phyloP scores from a whole-genome alignment of 2,113 vertebrate genomes.

The Solea senegalensis region DNA sequence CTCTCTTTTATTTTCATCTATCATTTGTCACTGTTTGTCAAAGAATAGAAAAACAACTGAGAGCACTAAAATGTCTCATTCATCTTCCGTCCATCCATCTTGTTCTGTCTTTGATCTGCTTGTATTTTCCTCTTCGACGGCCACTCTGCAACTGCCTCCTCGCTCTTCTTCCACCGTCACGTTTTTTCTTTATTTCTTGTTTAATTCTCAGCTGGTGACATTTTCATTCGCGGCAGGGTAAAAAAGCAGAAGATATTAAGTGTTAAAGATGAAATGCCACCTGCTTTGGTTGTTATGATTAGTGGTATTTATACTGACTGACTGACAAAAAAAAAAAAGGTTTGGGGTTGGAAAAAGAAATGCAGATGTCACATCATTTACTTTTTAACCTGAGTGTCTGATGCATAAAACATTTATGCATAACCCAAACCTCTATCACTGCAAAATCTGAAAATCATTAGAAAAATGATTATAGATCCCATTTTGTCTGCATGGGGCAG shows the following conservation, averaged over 20 bases:
- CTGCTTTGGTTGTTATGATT: background rate
- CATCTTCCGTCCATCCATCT: slow-evolving; percentile 39
- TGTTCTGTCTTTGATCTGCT: slow-evolving; percentile 31
- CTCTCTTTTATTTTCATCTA: slow-evolving; percentile 61
- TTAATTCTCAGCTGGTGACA: background rate
- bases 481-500: background rate
- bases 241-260: too few species aligned
- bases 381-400: too few species aligned
- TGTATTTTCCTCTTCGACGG: slow-evolving; percentile 12
- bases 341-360: background rate
- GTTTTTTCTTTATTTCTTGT: background rate
- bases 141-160: slow-evolving; percentile 12
- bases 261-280: too few species aligned
- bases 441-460: background rate
- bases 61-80: slow-evolving; percentile 53
- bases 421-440: background rate
- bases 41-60: slow-evolving; percentile 55
- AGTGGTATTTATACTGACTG: too few species aligned
- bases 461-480: background rate
- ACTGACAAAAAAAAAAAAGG: background rate
- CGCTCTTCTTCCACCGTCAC: background rate
- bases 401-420: background rate
- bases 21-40: slow-evolving; percentile 67
- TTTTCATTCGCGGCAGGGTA: too few species aligned
- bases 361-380: background rate